Evolutionary conservation across 2,888 invertebrate species (phyloP), one percentile per base, ranked within the genome.

Genomic region (Andricus curvator): DNA sequence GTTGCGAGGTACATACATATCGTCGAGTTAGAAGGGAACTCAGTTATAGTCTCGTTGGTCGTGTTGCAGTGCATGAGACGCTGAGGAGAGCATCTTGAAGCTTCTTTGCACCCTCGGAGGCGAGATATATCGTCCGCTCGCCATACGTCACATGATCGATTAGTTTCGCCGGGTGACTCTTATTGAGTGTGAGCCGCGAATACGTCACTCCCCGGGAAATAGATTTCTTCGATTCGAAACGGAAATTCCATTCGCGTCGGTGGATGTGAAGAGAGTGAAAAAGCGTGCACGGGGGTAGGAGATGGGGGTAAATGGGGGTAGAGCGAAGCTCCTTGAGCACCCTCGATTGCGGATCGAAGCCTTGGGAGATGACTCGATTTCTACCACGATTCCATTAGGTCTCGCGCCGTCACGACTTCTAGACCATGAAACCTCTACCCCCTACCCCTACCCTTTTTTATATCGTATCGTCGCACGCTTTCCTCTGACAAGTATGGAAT

Each of bases 161-260:
- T 84, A 85, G 81, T 81, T 82, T 83, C 80, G 78, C 70, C 78
- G 65, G 74, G 77, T 80, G 85, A 82, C 82, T 84, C 79, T 83
- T 83, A 82, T 81, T 78, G 84, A 82, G 80, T 83, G 84, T 78
- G 78, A 78, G 82, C 77, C 79, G 65, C 67, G 78, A 78, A 80
- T 84, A 81, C 68, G 74, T 65, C 78, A 70, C 80, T 81, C 81
- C 79, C 56, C 81, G 80, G 86, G 85, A 90, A 91, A 90, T 90
- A 88, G 88, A 90, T 89, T 91, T 88, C 83, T 84, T 86, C 87
- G 86, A 89, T 89, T 89, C 85, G 85, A 86, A 87, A 85, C 88
- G 88, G 87, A 90, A 90, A 88, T 88, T 89, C 87, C 86, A 87
- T 90, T 88, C 84, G 88, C 82, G 76, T 77, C 48, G 56, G 64